Base-by-base conservation (phyloP, 1,140 invertebrate species). In the Drosophila azteca region DNA sequence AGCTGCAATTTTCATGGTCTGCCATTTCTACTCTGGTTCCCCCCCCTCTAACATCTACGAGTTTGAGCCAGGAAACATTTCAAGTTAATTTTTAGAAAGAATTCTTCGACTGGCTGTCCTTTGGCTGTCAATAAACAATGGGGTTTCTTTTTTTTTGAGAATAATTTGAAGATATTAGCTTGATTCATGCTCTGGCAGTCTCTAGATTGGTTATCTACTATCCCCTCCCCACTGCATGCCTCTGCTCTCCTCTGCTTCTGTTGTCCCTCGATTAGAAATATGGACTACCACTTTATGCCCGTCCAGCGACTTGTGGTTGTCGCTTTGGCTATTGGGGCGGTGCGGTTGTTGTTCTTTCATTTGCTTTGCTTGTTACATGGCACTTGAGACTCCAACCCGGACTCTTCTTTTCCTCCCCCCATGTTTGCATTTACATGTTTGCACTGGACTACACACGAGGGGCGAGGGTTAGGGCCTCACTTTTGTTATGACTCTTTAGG, bases 281-380 rank as follows among this genome's bases (percentile, higher is more conserved):
- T 75, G 55, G 24, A 39, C 7, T 51, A 64, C 22, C 73, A 41
- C 76, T 84, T 84, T 72, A 84, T 76, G 65, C 9, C 29, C 31
- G 58, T 31, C 52, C 20, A 61, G 79, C 35, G 69, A 62, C 9
- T 65, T 26, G 58, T 43, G 51, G 26, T 65, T 46, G n/a, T 46
- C 22, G 45, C 57, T 66, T 87, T 72, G 51, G 24, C 57, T 82
- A 82, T 87, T 87, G 82, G 82, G 88, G 75, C 82, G 69, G 46
- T 79, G n/a, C n/a, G 68, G 63, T 87, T 87, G 79, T 88, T 87
- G 75, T 76, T 88, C 70, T 87, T 87, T 66, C 75, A 79, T 82
- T 76, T 79, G 58, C 74, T 68, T 68, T 61, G 61, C 50, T 62
- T 55, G 61, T 39, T 54, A 46, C 67, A 72, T 43, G 83, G 52